Base-by-base conservation (phyloP, 2,113 vertebrate genomes). In the Atrichornis clamosus region DNA sequence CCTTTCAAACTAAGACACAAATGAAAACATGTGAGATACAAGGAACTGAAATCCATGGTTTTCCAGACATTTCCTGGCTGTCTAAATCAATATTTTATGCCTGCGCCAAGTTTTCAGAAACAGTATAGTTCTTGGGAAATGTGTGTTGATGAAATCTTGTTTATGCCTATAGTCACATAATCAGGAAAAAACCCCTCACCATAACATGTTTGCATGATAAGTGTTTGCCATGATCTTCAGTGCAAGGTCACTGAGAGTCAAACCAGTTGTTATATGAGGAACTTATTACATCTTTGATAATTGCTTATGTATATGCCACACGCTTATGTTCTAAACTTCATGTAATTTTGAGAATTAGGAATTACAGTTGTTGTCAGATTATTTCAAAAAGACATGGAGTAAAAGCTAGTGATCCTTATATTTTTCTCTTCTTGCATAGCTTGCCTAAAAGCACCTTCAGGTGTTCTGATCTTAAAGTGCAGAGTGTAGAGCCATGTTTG, bases 151-250 rank as follows among this genome's bases (percentile, higher is more conserved):
- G 15, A 84, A 69, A 70, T n/a, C 8, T 27, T 52, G 28, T 19
- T 73, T 47, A 21, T 56, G 35, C 9, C 10, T 33, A 7, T 72
- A 78, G 16, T 32, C 4, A 18, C n/a, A 22, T 6, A 49, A 44
- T 20, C 17, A 33, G 50, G 35, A 12, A 17, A 80, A 68, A 28
- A 24, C 3, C 7, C 4, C 4, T 4, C 37, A 47, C 32, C 2
- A 3, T 44, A 42, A 64, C 14, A 4, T 32, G 13, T 37, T 63
- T 55, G 17, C 7, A 2, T 47, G 59, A 0, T 12, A 44, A 74
- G 26, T 26, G 21, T 56, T 49, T 81, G 13, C 42, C 13, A 15
- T 80, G 8, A 42, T 47, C 7, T 74, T 55, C 28, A 32, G 15
- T 35, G 37, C 26, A 42, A 74, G 7, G 14, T 41, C 32, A 37